phyloP scores from a whole-genome alignment of 2,113 vertebrate genomes.

The Cynopterus brachyotis region DNA sequence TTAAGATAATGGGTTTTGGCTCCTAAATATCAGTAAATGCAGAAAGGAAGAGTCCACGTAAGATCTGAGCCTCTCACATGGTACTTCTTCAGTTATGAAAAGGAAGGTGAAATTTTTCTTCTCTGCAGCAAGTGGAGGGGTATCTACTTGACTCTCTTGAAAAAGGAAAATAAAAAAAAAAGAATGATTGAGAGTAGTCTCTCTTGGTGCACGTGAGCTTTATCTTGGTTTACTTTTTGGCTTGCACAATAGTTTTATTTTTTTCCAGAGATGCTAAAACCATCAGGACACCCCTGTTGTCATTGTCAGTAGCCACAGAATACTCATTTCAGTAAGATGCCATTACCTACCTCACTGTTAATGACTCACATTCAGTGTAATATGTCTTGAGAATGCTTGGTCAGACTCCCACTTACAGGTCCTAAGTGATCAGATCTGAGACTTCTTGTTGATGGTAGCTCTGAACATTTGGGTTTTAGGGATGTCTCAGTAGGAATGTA shows the following conservation, averaged over 20 bases:
- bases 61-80: neutral
- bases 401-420: neutral
- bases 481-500: neutral
- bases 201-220: neutral
- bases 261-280: neutral
- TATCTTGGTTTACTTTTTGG: neutral
- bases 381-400: neutral
- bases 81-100: neutral
- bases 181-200: neutral
- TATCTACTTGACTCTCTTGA: neutral
- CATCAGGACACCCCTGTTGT: neutral
- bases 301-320: fast-evolving
- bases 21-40: constrained; percentile 52
- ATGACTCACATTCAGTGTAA: neutral
- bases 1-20: constrained; percentile 66
- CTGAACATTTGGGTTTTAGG: neutral
- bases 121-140: neutral
- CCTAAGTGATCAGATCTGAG: neutral
- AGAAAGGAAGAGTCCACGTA: neutral
- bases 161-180: neutral
- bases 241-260: neutral
- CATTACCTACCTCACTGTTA: neutral
- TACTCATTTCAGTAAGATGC: neutral
- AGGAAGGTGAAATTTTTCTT: neutral
- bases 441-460: neutral